phyloP scores from a whole-genome alignment of 92 coral and sea anemone species.

The Porites evermanni region DNA sequence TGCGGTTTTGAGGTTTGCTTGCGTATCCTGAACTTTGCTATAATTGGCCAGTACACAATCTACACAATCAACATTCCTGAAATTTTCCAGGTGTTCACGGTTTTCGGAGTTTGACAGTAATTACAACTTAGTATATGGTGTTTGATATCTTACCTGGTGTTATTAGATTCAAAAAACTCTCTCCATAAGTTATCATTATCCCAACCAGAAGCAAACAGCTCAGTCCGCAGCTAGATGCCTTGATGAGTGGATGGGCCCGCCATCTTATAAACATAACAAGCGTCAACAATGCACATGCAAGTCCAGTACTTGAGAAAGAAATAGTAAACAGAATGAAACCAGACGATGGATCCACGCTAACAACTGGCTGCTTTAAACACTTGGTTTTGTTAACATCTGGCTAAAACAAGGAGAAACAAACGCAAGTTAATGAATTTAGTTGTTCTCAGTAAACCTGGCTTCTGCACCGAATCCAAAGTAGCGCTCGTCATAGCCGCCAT shows the following conservation, averaged over 20 bases:
- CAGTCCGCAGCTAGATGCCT: constrained; percentile 56
- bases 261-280: constrained; percentile 12
- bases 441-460: too few relatives aligned
- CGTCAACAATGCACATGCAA: constrained; percentile 19
- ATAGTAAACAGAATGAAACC: constrained; percentile 12
- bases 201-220: constrained; percentile 41
- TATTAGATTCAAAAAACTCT: constrained; percentile 17
- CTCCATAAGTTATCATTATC: constrained; percentile 26
- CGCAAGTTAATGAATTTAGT: neutral
- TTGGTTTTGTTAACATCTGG: constrained; percentile 32
- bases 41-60: too few relatives aligned
- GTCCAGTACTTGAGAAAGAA: constrained; percentile 26
- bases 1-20: too few relatives aligned
- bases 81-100: too few relatives aligned
- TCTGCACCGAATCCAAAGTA: too few relatives aligned
- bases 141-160: constrained; percentile 39
- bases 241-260: constrained; percentile 34
- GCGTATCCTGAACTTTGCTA: too few relatives aligned
- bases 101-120: too few relatives aligned
- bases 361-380: constrained; percentile 35
- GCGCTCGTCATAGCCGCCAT: too few relatives aligned
- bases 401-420: neutral
- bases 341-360: constrained; percentile 22
- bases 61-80: too few relatives aligned
- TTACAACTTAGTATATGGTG: neutral